A percentile compares a stretch with the other conserved stretches of the same genome.
Conservation (phyloP, 2,888 invertebrate species). For the Diaprepes abbreviatus region DNA sequence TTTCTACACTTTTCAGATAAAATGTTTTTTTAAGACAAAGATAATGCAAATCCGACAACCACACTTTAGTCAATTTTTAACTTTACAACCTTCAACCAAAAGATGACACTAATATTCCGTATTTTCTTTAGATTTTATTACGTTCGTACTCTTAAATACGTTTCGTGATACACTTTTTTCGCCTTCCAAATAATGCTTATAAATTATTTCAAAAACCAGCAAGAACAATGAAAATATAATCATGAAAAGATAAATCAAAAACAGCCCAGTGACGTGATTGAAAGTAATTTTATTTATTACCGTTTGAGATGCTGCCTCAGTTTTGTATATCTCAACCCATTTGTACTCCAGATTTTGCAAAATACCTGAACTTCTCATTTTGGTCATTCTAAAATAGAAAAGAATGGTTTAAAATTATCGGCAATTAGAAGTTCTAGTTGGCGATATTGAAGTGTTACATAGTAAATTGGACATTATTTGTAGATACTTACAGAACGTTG, state of each 20-base stretch:
- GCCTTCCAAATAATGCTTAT: background rate
- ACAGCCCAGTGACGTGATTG: conserved; percentile 59
- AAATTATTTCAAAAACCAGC: conserved; percentile 55
- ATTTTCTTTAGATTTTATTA: background rate
- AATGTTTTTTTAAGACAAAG: too few relatives aligned
- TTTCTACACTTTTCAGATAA: too few relatives aligned
- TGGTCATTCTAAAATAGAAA: conserved; percentile 65
- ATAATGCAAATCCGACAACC: too few relatives aligned
- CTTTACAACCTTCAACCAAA: too few relatives aligned
- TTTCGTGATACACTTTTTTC: background rate
- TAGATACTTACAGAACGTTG: conserved; percentile 59
- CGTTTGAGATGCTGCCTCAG: background rate
- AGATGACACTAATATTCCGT: too few relatives aligned
- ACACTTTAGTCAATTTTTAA: too few relatives aligned
- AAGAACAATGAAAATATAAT: conserved; percentile 56
- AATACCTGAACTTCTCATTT: conserved; percentile 64
- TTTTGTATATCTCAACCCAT: conserved; percentile 57
- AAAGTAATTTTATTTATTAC: conserved; percentile 58
- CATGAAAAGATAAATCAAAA: conserved; percentile 55
- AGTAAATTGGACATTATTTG: too few relatives aligned
- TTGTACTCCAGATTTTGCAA: conserved; percentile 64
- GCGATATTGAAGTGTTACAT: too few relatives aligned
- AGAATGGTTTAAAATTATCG: too few relatives aligned
- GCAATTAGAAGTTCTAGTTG: too few relatives aligned
- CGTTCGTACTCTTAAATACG: background rate